Conservation (phyloP, 2,113 vertebrate genomes). For the Otus sunia region DNA sequence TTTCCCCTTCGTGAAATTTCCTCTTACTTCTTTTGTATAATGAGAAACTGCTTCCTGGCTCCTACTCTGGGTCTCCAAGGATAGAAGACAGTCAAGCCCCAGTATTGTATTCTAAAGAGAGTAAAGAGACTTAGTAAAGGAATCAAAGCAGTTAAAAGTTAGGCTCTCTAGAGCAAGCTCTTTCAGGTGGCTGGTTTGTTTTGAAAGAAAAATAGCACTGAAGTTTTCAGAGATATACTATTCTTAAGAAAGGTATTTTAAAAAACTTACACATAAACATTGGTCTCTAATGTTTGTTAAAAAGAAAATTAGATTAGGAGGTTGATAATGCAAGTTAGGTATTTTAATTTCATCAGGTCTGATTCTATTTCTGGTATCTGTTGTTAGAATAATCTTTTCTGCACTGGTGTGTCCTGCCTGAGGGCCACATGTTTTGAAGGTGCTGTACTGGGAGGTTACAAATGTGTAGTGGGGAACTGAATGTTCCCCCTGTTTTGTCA, state of each 20-base stretch:
- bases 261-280: neutral
- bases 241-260: neutral
- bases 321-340: fast-evolving
- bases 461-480: neutral
- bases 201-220: neutral
- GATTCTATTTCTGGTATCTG: neutral
- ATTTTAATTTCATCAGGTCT: neutral
- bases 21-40: neutral
- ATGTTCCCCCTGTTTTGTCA: fast-evolving
- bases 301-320: neutral
- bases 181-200: no score
- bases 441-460: neutral
- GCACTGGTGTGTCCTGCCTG: neutral
- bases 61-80: neutral
- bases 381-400: neutral
- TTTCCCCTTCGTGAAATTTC: neutral
- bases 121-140: neutral
- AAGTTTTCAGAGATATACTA: neutral
- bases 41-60: neutral
- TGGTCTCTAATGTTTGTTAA: neutral
- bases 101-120: neutral
- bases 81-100: neutral
- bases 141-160: neutral
- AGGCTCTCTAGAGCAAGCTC: neutral
- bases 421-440: neutral